Evolutionary conservation across 2,797 vertebrate genomes (phyloP), one percentile per base, ranked within the genome.

Genomic region (Amblyopsis hoosieri): DNA sequence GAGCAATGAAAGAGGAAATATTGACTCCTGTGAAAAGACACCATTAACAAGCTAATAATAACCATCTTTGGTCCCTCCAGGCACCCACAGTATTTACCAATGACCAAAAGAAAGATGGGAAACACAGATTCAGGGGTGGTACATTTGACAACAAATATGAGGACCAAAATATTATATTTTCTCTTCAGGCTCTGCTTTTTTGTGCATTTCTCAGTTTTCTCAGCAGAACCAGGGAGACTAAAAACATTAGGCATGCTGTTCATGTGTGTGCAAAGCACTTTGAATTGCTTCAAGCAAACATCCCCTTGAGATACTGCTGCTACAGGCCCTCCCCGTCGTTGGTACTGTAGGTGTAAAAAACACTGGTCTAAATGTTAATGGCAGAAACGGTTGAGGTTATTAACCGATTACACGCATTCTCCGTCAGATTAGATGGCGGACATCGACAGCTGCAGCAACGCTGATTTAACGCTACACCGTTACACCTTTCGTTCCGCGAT

Each of bases 381-480:
- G 74, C 75, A 80, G 77, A 91, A 90, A 90, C 87, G 65, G 62
- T 83, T 86, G 73, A 88, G 82, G 87, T 89, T 91, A 92, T 91
- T 90, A 93, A 85, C 85, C 75, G 90, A 92, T 93, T 93, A 91
- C 75, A 72, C 76, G 88, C 92, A 93, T 93, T 93, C 92, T 91
- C 83, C 83, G 83, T 88, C 88, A 92, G 93, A 93, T 93, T 92
- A 92, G 84, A 75, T 47, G 79, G 83, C 78, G 81, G 85, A 74
- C 50, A 76, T 65, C 72, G 71, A 63, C 65, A 46, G n/a, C 56
- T 78, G 64, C 59, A 8, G 62, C 76, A 68, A 59, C 57, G n/a
- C 3, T 74, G 75, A 83, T 78, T 88, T 80, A 83, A 67, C 45
- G 15, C 68, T 66, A 50, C 72, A 64, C 70, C 60, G 69, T 82